These are phyloP conservation scores for Stratiolaelaps scimitus DNA, from an alignment of 1,140 invertebrate species.

Conservation along the genomic window DNA sequence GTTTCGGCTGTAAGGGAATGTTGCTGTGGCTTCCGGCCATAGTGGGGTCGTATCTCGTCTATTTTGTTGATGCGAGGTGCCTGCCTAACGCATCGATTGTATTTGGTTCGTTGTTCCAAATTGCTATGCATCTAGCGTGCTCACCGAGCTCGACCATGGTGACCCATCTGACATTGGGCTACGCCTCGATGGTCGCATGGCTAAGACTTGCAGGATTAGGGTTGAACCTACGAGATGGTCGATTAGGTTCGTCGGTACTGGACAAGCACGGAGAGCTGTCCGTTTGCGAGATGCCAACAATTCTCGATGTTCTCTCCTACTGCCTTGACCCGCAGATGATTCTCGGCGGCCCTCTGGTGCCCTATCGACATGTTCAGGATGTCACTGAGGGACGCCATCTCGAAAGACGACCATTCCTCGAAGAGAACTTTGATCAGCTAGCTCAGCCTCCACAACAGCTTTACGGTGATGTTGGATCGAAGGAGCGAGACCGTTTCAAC, in stretches of 20 bases:
- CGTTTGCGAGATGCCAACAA: not conserved
- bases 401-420: too few relatives aligned
- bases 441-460: too few relatives aligned
- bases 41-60: not conserved
- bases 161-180: not conserved
- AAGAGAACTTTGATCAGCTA: too few relatives aligned
- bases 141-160: too few relatives aligned
- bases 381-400: too few relatives aligned
- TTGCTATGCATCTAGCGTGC: too few relatives aligned
- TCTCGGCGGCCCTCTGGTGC: not conserved
- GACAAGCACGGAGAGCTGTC: not conserved
- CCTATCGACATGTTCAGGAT: not conserved
- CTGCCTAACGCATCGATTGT: too few relatives aligned
- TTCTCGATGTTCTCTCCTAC: constrained; percentile 6
- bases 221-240: not conserved
- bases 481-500: too few relatives aligned
- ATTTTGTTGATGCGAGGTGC: too few relatives aligned
- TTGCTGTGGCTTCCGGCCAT: constrained; percentile 1
- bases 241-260: not conserved
- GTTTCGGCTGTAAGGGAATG: too few relatives aligned
- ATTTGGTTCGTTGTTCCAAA: too few relatives aligned
- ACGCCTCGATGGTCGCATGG: not conserved
- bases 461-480: too few relatives aligned
- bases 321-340: constrained; percentile 19
- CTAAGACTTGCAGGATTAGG: not conserved